Conservation (phyloP, 2,888 invertebrate species). For the Pyrocoelia pectoralis region DNA sequence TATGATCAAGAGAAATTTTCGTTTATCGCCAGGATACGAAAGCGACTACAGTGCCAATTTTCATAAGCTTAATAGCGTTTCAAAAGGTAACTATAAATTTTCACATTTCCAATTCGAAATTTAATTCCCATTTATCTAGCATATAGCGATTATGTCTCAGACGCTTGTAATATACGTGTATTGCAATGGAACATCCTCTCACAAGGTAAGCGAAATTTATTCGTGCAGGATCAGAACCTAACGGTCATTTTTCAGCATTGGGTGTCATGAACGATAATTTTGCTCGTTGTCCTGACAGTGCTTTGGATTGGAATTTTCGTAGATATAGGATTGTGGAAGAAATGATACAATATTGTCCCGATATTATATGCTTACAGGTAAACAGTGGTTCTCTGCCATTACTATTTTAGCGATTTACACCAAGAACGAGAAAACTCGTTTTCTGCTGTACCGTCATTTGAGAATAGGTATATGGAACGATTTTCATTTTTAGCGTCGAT, state of each 20-base stretch:
- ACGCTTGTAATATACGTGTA: conserved; percentile 64
- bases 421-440: no score
- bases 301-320: conserved; percentile 73
- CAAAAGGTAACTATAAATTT: conserved; percentile 54
- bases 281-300: conserved; percentile 73
- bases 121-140: conserved; percentile 49
- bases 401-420: no score
- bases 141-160: conserved; percentile 61
- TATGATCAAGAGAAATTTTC: conserved; percentile 59
- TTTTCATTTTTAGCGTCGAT: no score
- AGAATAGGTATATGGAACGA: no score
- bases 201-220: conserved; percentile 66
- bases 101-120: no score
- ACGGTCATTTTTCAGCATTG: conserved; percentile 62
- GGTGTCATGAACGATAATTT: conserved; percentile 77
- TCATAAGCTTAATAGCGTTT: conserved; percentile 61
- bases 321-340: conserved; percentile 75
- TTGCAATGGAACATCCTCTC: conserved; percentile 78
- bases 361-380: conserved; percentile 77
- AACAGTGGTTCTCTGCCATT: no score
- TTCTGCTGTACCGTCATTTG: no score
- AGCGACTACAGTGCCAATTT: conserved; percentile 50
- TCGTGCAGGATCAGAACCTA: no score
- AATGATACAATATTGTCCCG: conserved; percentile 72
- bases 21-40: conserved; percentile 41